Conservation (phyloP, 2,797 vertebrate genomes). For the Coranthus polyacanthus region DNA sequence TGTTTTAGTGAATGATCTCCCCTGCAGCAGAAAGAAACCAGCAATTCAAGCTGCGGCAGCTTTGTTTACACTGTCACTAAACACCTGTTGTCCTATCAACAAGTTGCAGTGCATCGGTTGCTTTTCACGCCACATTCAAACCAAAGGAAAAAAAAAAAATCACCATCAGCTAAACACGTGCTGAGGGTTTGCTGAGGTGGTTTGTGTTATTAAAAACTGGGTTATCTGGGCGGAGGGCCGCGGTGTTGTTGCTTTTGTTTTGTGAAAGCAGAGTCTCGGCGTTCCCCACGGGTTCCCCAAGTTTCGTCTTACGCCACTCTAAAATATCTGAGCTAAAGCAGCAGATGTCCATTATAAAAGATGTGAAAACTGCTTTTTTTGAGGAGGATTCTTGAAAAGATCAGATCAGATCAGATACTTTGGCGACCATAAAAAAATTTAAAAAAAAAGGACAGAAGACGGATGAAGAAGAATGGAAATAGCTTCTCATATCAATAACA, state of each 20-base stretch:
- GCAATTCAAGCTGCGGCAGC: slow-evolving; percentile 56
- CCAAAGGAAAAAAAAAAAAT: no score
- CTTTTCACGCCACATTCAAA: slow-evolving; percentile 34
- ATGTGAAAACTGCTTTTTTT: no score
- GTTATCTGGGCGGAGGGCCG: slow-evolving; percentile 21
- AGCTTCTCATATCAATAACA: no score
- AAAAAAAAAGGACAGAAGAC: no score
- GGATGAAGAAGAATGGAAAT: no score
- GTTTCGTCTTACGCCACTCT: slow-evolving; percentile 27
- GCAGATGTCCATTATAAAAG: slow-evolving; percentile 8
- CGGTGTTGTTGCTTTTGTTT: slow-evolving; percentile 30
- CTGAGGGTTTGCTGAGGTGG: slow-evolving; percentile 35
- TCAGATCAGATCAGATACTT: no score
- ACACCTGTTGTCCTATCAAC: slow-evolving; percentile 80
- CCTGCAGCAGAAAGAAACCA: slow-evolving; percentile 46
- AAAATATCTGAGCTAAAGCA: slow-evolving; percentile 12
- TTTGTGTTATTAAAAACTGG: no score
- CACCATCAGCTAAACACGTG: slow-evolving; percentile 15
- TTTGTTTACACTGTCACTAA: slow-evolving; percentile 81
- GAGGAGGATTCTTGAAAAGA: no score
- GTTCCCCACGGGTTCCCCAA: slow-evolving; percentile 16
- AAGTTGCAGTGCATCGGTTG: slow-evolving; percentile 55
- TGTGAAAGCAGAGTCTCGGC: neutral
- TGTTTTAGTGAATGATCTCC: neutral
- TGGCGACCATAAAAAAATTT: no score